Conservation (phyloP, 2,113 vertebrate species). For the Sinocyclocheilus anshuiensis region DNA sequence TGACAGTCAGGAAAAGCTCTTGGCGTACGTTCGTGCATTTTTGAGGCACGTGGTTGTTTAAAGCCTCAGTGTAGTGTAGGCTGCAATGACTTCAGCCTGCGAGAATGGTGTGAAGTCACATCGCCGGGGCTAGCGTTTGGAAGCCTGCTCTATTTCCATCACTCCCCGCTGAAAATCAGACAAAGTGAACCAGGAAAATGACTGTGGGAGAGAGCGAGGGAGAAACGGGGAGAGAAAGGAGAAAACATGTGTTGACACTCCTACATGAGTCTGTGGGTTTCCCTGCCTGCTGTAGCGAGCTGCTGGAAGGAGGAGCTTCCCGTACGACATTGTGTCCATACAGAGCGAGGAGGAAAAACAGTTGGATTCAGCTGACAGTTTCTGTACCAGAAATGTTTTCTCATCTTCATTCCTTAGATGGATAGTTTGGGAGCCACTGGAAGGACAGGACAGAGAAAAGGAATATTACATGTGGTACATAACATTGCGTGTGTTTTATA, state of each 20-base stretch:
- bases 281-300: constrained; percentile 60
- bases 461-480: background rate
- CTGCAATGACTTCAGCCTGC: constrained; percentile 61
- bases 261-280: constrained; percentile 62
- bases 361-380: constrained; percentile 26
- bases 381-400: background rate
- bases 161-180: constrained; percentile 51
- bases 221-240: constrained; percentile 8
- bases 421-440: background rate
- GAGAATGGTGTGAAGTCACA: constrained; percentile 62
- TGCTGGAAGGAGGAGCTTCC: constrained; percentile 52
- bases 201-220: constrained; percentile 33
- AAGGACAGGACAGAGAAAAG: background rate
- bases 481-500: too few relatives aligned
- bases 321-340: constrained; percentile 66
- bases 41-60: constrained; percentile 20
- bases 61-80: constrained; percentile 9
- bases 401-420: background rate
- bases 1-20: constrained; percentile 30
- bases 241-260: constrained; percentile 25
- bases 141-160: constrained; percentile 47
- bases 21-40: background rate
- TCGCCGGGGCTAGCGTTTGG: constrained; percentile 42
- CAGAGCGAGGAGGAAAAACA: constrained; percentile 8
- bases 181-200: background rate